Base-by-base conservation (phyloP, 1,140 invertebrate species). In the Ceratina calcarata region DNA sequence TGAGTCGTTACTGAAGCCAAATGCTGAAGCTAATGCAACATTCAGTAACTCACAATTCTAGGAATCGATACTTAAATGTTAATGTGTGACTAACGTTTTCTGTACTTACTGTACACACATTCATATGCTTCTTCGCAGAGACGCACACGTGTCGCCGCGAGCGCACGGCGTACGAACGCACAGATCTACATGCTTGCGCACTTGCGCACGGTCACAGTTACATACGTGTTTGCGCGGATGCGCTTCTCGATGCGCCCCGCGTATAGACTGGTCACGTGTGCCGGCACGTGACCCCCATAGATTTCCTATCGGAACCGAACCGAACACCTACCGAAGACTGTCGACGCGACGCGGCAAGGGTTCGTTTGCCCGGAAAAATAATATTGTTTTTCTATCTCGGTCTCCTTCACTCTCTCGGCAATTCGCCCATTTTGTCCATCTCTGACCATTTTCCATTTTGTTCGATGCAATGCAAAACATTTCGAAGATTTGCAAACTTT, bases 371-470 rank as follows among this genome's bases (percentile, higher is more conserved):
- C 37, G 13, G 69, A 85, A 79, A 82, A 87, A 87, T 78, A 86
- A 87, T 91, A 86, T 90, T 90, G 84, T 90, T 87, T 84, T 87
- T 90, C 81, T 78, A 88, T 85, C 81, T 86, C 69, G 61, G 20
- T 49, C 73, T n/a, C 8, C 18, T 32, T 37, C 3, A 16, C n/a
- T 3, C 18, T 18, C 12, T 10, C 15, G 7, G 57, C 22, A 51
- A 53, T 68, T 77, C 37, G 20, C 10, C 49, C 13, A 45, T 24
- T n/a, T 8, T 53, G 1, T 27, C 22, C 1, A 27, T 27, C 15
- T 18, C 3, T 10, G 0, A 15, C 12, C 32, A 37, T 20, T 69
- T 24, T 32, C 16, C 22, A 67, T 53, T 67, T 67, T 57, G 2
- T 13, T 13, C 55, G 18, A 16, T 13, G 15, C 12, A 57, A 16